Base-by-base conservation (phyloP, 2,113 vertebrate genomes). In the Tetraodon nigroviridis region DNA sequence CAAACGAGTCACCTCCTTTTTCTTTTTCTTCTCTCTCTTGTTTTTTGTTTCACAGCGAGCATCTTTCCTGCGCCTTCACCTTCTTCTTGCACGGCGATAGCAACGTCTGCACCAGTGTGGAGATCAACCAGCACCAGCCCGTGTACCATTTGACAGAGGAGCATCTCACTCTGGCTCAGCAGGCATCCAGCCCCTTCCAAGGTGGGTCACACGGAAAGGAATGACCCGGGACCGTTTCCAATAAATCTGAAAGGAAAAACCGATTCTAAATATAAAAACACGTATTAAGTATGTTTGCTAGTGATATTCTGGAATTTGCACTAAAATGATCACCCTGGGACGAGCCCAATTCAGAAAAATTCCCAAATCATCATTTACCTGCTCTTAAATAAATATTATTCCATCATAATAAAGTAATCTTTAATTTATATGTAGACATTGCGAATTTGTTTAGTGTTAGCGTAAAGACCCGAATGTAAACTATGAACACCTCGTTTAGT, bases 101-200 rank as follows among this genome's bases (percentile, higher is more conserved):
- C 88, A 98, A 99, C 8, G 95, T 99, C 85, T 98, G 96, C 89
- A 99, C 96, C 89, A 98, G 97, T 13, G 97, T 99, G 92, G 97
- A 98, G 87, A 97, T 99, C 90, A 98, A 95, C 89, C 97, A 99
- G 90, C 97, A 99, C 81, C 96, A 98, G 70, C 96, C 97, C 14
- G 91, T 99, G 61, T 97, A 98, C 87, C 93, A 95, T 82, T 92
- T 99, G 61, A 95, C 94, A 6, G 95, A 98, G 85, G 95, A 98
- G 70, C 97, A 98, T 85, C 93, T 99, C 80, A 93, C 92, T 17
- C 84, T 95, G 54, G 96, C 96, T 76, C 95, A 96, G 81, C 95
- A 97, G 84, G 94, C 96, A 1, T 94, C 92, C 91, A 95, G 86
- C 79, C 95, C 95, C 55, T 96, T 99, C 84, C 95, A 98, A 96